Conservation (phyloP, 2,888 invertebrate genomes). For the Aethes cnicana region DNA sequence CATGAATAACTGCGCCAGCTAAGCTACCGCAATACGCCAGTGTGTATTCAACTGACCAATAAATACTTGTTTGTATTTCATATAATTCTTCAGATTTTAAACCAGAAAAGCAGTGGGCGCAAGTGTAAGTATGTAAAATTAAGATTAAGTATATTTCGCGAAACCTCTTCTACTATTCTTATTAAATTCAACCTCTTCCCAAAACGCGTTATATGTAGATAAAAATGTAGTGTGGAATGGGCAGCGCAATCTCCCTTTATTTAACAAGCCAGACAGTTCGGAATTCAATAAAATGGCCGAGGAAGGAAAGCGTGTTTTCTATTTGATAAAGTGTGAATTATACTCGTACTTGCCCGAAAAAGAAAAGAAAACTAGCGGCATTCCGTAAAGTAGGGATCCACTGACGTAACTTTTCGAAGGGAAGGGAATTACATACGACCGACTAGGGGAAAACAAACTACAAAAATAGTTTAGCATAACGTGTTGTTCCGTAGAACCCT, state of each 20-base stretch:
- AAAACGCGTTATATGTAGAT: constrained; percentile 21
- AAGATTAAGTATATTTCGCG: not conserved
- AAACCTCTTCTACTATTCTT: not conserved
- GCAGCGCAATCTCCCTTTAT: constrained; percentile 59
- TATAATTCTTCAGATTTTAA: no score
- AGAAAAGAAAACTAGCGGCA: constrained; percentile 57
- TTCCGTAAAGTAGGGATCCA: constrained; percentile 62
- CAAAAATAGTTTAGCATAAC: constrained; percentile 59
- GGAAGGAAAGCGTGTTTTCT: constrained; percentile 59
- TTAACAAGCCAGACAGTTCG: constrained; percentile 52
- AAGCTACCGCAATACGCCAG: constrained; percentile 24
- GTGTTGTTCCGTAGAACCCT: constrained; percentile 50
- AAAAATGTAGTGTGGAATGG: constrained; percentile 35
- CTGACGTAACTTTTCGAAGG: constrained; percentile 63
- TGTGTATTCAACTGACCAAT: no score
- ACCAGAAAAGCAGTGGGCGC: no score
- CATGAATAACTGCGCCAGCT: constrained; percentile 10
- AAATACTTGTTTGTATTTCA: no score
- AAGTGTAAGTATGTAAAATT: not conserved
- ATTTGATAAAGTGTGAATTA: constrained; percentile 71
- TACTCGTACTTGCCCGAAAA: constrained; percentile 64
- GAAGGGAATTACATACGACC: constrained; percentile 70
- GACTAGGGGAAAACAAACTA: constrained; percentile 68
- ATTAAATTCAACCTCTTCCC: constrained; percentile 7
- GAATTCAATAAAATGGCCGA: constrained; percentile 75